phyloP scores from a whole-genome alignment of 2,888 invertebrate genomes.

The Sipha maydis region DNA sequence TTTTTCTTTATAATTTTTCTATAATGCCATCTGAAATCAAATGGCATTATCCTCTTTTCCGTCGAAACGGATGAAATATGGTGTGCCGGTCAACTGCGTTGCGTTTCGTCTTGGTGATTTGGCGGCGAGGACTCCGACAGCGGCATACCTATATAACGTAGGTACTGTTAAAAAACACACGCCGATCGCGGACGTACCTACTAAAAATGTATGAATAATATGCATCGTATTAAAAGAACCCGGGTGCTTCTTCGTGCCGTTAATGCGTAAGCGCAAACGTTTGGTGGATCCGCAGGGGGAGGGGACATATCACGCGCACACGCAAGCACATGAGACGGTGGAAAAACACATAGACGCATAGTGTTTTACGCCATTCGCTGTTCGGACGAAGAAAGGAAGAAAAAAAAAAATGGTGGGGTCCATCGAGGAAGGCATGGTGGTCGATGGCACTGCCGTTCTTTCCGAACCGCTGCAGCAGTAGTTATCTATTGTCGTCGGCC shows the following conservation, averaged over 20 bases:
- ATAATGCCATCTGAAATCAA: too few relatives aligned
- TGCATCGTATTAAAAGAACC: background rate
- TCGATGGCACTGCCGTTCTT: constrained; percentile 60
- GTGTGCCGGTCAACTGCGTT: too few relatives aligned
- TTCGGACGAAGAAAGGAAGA: constrained; percentile 43
- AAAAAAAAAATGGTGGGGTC: constrained; percentile 54
- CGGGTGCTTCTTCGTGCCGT: constrained; percentile 17
- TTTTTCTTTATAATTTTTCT: too few relatives aligned
- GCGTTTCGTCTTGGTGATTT: too few relatives aligned
- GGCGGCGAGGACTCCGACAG: too few relatives aligned
- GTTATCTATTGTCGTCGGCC: constrained; percentile 61
- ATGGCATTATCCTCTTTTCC: too few relatives aligned
- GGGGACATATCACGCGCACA: constrained; percentile 4
- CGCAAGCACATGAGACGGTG: background rate
- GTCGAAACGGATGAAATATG: too few relatives aligned
- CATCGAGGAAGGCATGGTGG: constrained; percentile 61
- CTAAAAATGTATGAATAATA: too few relatives aligned
- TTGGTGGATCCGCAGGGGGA: background rate
- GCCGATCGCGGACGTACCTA: too few relatives aligned
- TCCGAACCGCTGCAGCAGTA: constrained; percentile 8
- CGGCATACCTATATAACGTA: too few relatives aligned
- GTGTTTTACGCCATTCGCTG: background rate
- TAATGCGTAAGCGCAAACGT: background rate
- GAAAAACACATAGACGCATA: constrained; percentile 36
- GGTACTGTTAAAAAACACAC: too few relatives aligned